Evolutionary conservation across 2,797 vertebrate genomes (phyloP), one percentile per base, ranked within the genome.

Genomic region (Orestias chungarensis): DNA sequence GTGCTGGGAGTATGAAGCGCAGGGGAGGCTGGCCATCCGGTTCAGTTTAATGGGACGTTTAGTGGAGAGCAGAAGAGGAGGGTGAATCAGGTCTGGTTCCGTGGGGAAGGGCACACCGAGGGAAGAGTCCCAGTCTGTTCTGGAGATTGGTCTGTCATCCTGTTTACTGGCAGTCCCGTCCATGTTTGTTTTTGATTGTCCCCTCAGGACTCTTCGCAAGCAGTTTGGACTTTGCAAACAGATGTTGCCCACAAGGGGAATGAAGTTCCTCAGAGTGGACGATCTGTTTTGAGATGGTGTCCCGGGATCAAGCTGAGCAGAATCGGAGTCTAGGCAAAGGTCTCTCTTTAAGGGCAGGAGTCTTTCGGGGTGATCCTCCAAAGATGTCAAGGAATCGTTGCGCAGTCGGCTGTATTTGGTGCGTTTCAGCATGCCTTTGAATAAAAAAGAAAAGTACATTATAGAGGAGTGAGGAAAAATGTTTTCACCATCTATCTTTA

Each of bases 331-430:
- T 42, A 93, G 76, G 42, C 91, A 93, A 18, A 93, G 84, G 66
- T 89, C 82, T 40, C 66, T 71, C 78, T 89, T 87, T 18, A 86
- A 72, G 38, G 89, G 74, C 29, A 94, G 73, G 0, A 88, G 80
- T 68, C 85, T 93, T 33, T 89, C 88, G 1, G 92, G 82, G 35
- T 88, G 86, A 76, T 97, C 96, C 35, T 97, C 96, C 82, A 95
- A 83, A 49, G 96, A 95, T 25, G 95, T 93, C 84, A 95, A 79
- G 0, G 96, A 96, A 83, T 97, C 96, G 71, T 96, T 96, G 83
- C 94, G 95, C 88, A 98, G 96, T 67, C 96, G 95, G 80, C 96
- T 97, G 93, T 98, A 97, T 88, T 97, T 98, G 75, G 95, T 93
- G 84, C 96, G 94, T 90, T 97, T 93, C 93, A 98, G 94, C 97